Evolutionary conservation across 2,888 invertebrate genomes (phyloP), one percentile per base, ranked within the genome.

Genomic region (Fragum fragum): DNA sequence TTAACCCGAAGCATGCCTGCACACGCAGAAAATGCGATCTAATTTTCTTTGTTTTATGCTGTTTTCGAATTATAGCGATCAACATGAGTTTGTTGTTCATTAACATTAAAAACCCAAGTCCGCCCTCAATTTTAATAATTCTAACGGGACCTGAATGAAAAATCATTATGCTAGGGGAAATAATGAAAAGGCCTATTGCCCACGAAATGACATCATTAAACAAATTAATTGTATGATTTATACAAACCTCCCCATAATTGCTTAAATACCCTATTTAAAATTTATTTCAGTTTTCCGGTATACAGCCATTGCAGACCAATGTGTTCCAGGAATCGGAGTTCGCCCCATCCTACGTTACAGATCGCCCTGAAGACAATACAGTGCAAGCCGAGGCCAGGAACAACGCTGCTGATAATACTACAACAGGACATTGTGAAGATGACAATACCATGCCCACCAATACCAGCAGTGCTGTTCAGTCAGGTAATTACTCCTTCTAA

Each of bases 251-350:
- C 14, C n/a, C n/a, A 47, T 47, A 14, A 47, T 18, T 47, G 47
- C 7, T 47, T 14, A 14, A 47, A 47, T 47, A 16, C n/a, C 47
- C 47, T 18, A 47, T 47, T 14, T n/a, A 47, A 47, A 47, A 47
- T 47, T 14, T 16, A 72, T 75, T 75, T 53, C 63, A 76, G 71
- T 72, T 72, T 1, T 79, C 80, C 21, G 76, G 76, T 21, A 72
- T 80, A 23, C 53, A 75, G 39, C 73, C 73, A 28, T 18, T 76
- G 52, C 26, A 80, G 32, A 73, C 42, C 32, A 55, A 52, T 55
- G 71, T 76, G 16, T 76, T 76, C 57, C 6, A 70, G 16, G 76
- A 76, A 29, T 68, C 28, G 26, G 73, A 81, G 39, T 76, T 81
- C 39, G 76, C 66, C 28, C 76, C 76, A 18, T 39, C 73, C 29